These are phyloP conservation scores for Leptobrachium leishanense DNA, from an alignment of 2,113 vertebrate species.

Conservation along the genomic window DNA sequence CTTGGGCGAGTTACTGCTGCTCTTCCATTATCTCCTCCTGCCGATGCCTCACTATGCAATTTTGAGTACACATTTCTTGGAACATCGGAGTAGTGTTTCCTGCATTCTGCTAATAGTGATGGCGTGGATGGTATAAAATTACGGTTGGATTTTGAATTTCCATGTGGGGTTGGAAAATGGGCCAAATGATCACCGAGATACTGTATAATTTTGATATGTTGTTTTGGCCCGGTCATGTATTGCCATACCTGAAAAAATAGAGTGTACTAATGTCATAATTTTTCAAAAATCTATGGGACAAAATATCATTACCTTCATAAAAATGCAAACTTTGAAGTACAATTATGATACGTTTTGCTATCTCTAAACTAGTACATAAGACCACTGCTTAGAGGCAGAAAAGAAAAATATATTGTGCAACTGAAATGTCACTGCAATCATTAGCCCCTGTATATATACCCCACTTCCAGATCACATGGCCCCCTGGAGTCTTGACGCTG, in stretches of 20 bases:
- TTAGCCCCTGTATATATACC: too few species aligned
- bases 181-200: background rate
- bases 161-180: conserved; percentile 1
- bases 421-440: background rate
- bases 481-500: too few species aligned
- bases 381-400: conserved; percentile 5
- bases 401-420: background rate
- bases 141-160: background rate
- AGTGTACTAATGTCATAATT: background rate
- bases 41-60: background rate
- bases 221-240: background rate
- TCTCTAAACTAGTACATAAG: background rate
- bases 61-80: conserved; percentile 22
- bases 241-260: conserved; percentile 1
- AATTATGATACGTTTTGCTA: background rate
- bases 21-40: background rate
- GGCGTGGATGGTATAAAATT: background rate
- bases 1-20: background rate
- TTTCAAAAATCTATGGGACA: too few species aligned
- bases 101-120: conserved; percentile 8
- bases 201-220: conserved; percentile 6
- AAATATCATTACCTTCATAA: too few species aligned
- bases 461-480: too few species aligned
- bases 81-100: background rate
- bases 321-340: background rate